These are phyloP conservation scores for Pteronotus mesoamericanus DNA, from an alignment of 2,797 vertebrate species.

Conservation along the genomic window DNA sequence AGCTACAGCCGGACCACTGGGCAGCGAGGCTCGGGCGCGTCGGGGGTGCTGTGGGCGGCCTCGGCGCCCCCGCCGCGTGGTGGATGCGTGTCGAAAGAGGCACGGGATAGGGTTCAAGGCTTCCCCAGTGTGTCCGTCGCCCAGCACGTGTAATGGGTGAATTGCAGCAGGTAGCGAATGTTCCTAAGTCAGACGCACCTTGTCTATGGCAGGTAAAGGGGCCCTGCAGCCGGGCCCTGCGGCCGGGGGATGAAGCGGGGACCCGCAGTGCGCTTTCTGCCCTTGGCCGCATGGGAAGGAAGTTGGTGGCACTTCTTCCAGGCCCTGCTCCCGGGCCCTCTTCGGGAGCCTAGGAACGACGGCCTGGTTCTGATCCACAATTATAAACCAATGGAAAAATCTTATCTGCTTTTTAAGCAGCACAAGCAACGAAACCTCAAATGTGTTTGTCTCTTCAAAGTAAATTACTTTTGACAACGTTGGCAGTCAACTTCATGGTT, in stretches of 20 bases:
- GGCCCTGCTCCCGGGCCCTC: background rate
- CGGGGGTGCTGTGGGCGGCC: too few relatives aligned
- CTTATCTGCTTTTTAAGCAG: slow-evolving; percentile 58
- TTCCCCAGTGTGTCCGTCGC: too few relatives aligned
- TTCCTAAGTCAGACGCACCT: background rate
- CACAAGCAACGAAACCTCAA: slow-evolving; percentile 15
- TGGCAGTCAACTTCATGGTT: slow-evolving; percentile 58
- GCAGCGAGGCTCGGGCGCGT: background rate
- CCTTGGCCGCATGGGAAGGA: background rate
- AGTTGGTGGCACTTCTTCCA: slow-evolving; percentile 28
- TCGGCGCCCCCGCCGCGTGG: background rate
- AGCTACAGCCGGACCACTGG: background rate
- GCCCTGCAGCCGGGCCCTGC: background rate
- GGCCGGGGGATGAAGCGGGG: background rate
- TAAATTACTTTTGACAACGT: slow-evolving; percentile 76
- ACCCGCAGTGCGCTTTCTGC: background rate
- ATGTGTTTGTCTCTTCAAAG: slow-evolving; percentile 70
- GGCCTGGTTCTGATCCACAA: slow-evolving; percentile 45
- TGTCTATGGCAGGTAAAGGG: background rate
- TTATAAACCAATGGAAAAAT: slow-evolving; percentile 21
- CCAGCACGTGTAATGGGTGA: background rate
- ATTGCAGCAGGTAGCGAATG: background rate
- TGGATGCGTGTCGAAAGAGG: background rate
- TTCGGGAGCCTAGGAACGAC: background rate
- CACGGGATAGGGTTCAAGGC: background rate